Evolutionary conservation across 2,888 invertebrate genomes (phyloP), one percentile per base, ranked within the genome.

Genomic region (Pterostichus madidus): DNA sequence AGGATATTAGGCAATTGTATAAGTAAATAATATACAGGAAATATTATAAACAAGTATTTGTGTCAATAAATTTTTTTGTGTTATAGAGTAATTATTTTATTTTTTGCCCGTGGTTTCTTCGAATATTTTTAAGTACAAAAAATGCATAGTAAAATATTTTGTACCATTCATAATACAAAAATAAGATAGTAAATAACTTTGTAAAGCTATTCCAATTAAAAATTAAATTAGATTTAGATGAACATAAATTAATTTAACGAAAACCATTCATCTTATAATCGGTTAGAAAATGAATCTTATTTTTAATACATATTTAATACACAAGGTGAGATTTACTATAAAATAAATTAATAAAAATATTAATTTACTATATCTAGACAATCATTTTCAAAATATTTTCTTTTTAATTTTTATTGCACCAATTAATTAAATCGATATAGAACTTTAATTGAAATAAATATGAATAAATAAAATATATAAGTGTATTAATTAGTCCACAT

Each of bases 1-100:
- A 64, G 64, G 64, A 64, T 64, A 64, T 64, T 64, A 32, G 31
- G 64, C 64, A 64, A 64, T 64, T 64, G 35, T 64, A 13, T 64
- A 6, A 35, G 10, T 13, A 49, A 49, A 49, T 49, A 49, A 32
- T 31, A 59, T 31, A 13, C 64, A 64, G 64, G 64, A 64, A 64
- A 64, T 64, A 64, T 5, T 35, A 7, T 35, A 49, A 49, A 49
- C 49, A 10, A 49, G 49, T 49, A n/a, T 49, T 49, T 49, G 13
- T 49, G 49, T 49, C 49, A 49, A 49, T 13, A 49, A 44, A 5
- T 11, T 44, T 49, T 49, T n/a, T 49, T n/a, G 0, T 49, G 13
- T 49, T 11, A 35, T 6, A 39, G 3, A 39, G 39, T 39, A 39
- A 39, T 39, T 39, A 39, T 39, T 7, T 39, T 39, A 39, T 39